Percentiles rank a stretch among this genome's conserved stretches.
Conservation (phyloP, 1,140 invertebrate species). For the Drosophila obscura region DNA sequence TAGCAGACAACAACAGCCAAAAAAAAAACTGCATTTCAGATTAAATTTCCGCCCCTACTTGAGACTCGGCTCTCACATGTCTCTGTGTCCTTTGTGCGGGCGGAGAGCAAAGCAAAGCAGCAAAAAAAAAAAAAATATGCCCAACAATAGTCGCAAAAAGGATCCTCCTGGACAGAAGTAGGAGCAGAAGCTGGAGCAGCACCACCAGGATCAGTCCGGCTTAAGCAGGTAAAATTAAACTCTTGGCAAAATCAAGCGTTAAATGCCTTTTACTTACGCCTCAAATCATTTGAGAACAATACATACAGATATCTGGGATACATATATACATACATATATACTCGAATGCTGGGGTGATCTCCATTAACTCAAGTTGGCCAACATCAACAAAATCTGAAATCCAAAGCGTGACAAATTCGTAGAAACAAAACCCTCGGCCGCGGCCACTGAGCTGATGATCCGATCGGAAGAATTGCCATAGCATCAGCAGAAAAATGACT, state of each 20-base stretch:
- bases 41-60: constrained; percentile 79
- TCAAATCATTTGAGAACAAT: constrained; percentile 44
- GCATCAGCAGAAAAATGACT: constrained; percentile 58
- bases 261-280: constrained; percentile 77
- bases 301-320: too few species aligned
- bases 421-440: constrained; percentile 49
- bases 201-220: constrained; percentile 25
- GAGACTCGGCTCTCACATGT: constrained; percentile 32
- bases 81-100: constrained; percentile 61
- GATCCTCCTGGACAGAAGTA: constrained; percentile 10
- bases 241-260: constrained; percentile 73
- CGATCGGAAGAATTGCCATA: constrained; percentile 57
- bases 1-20: constrained; percentile 28
- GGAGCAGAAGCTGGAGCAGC: too few species aligned
- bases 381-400: constrained; percentile 80
- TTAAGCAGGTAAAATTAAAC: constrained; percentile 71
- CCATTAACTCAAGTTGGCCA: constrained; percentile 72
- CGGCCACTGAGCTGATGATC: constrained; percentile 2
- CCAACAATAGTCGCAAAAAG: constrained; percentile 65
- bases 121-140: neutral
- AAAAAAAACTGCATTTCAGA: constrained; percentile 58
- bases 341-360: constrained; percentile 29
- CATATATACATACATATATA: neutral
- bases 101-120: constrained; percentile 2
- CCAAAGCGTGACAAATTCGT: constrained; percentile 79